These are phyloP conservation scores for Carassius auratus DNA, from an alignment of 2,113 vertebrate species.

Conservation along the genomic window DNA sequence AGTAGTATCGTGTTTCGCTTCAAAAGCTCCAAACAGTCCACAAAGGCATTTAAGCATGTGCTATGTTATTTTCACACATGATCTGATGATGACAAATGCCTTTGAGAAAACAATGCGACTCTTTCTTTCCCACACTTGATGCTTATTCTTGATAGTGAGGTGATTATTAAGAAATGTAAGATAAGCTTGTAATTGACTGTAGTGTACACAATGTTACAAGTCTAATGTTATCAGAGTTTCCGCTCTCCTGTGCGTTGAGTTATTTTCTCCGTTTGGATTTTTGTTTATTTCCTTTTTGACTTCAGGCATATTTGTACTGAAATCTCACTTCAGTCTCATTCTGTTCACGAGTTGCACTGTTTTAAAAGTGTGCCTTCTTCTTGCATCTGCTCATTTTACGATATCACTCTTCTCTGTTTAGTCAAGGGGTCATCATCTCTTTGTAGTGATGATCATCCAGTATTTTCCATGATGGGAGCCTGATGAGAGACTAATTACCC, in stretches of 20 bases:
- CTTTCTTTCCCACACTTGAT: constrained; percentile 30
- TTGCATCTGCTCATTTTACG: background rate
- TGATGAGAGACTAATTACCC: constrained; percentile 66
- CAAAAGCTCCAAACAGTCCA: constrained; percentile 27
- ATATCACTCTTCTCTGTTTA: constrained; percentile 62
- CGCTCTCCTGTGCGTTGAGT: background rate
- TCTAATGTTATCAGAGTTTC: constrained; percentile 26
- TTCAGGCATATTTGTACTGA: background rate
- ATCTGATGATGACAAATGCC: constrained; percentile 32
- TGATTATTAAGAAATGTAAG: constrained; percentile 20
- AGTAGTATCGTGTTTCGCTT: constrained; percentile 44
- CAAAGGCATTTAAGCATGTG: constrained; percentile 24
- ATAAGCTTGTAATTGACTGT: constrained; percentile 13
- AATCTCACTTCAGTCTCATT: background rate
- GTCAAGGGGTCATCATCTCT: constrained; percentile 64
- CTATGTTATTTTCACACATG: constrained; percentile 8
- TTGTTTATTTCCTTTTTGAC: constrained; percentile 28
- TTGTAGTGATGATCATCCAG: constrained; percentile 69
- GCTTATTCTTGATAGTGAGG: constrained; percentile 26
- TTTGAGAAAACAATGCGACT: constrained; percentile 28
- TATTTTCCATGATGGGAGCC: constrained; percentile 59
- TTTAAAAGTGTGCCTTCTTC: constrained; percentile 7
- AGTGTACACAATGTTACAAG: constrained; percentile 3
- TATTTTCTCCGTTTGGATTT: constrained; percentile 1
- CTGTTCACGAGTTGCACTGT: constrained; percentile 13